Base-by-base conservation (phyloP, 1,140 invertebrate species). In the Littorina saxatilis region DNA sequence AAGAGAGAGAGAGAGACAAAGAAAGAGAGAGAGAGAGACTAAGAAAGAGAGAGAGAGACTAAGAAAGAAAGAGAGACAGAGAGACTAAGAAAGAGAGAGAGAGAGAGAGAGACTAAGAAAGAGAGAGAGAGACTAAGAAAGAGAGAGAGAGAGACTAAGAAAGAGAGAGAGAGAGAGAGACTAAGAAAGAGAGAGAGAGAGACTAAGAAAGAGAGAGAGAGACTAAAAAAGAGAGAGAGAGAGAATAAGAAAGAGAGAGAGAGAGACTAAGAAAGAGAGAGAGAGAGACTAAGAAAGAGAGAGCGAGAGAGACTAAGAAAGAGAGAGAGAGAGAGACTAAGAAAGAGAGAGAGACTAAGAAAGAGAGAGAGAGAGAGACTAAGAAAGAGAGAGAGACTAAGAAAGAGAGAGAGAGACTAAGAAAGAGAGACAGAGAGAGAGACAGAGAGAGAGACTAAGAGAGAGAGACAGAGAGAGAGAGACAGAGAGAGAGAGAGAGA, bases 381-480 rank as follows among this genome's bases (percentile, higher is more conserved):
- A n/a, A 7, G 61, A 63, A 32, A 63, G 27, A 63, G 61, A 63
- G 2, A 32, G 27, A 27, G 27, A 63, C 4, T 5, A 7, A 32
- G 1, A 5, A 27, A 11, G 3, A 15, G 61, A 15, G 61, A 32
- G 61, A 27, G 61, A 29, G 27, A 29, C 9, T n/a, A 68, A 74
- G 47, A 43, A 52, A 39, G 35, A 75, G 73, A 61, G 70, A 75
- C 32, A 47, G 81, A 68, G 40, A 32, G 39, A 52, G 63, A 78
- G 72, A 40, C 15, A 23, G 29, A 75, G 72, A 61, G 68, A 70
- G 50, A 37, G 61, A 15, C 17, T 27, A 39, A 39, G 73, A 37
- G 47, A 23, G 47, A 50, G 58, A 76, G 32, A 47, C 61, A 55
- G 37, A 52, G 73, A 61, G 61, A 82, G 52, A 76, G 80, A 77